A percentile compares a stretch with the other conserved stretches of the same genome.
Evolutionary conservation across 2,113 vertebrate genomes (phyloP).

Genomic region (Festucalex cinctus): DNA sequence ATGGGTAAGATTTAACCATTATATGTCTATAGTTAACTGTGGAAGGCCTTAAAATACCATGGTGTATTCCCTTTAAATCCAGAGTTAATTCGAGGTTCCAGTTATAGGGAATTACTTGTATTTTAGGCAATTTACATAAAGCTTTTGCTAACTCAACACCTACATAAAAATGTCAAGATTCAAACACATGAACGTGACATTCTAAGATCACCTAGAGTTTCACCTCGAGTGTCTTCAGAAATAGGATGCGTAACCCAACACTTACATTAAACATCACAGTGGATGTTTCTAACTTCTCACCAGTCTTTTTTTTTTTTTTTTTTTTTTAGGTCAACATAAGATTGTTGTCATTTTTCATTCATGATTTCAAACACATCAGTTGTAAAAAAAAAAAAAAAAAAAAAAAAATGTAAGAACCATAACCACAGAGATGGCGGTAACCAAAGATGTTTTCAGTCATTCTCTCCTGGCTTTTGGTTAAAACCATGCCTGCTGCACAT

Average conservation of each 20-base stretch:
- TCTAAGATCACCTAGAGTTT: neutral
- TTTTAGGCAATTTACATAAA: too few species aligned
- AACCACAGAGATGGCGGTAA: slow-evolving; percentile 61
- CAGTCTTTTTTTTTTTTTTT: slow-evolving; percentile 33
- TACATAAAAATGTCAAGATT: too few species aligned
- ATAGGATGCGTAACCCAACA: slow-evolving; percentile 16
- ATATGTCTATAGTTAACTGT: too few species aligned
- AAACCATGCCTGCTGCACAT: slow-evolving; percentile 49
- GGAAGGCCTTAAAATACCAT: too few species aligned
- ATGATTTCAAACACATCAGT: slow-evolving; percentile 67
- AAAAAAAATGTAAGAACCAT: slow-evolving; percentile 56
- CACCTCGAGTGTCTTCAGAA: slow-evolving; percentile 25
- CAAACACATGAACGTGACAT: too few species aligned
- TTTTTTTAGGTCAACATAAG: slow-evolving; percentile 41
- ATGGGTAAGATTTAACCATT: too few species aligned
- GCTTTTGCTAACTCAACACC: too few species aligned
- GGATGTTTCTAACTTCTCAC: slow-evolving; percentile 39
- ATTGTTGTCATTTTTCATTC: slow-evolving; percentile 73
- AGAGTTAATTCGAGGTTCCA: too few species aligned
- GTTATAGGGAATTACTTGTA: too few species aligned
- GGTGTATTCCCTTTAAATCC: too few species aligned
- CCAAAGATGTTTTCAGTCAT: slow-evolving; percentile 70
- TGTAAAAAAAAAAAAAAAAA: slow-evolving; percentile 41
- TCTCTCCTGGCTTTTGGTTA: slow-evolving; percentile 50
- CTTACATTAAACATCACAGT: neutral